These are phyloP conservation scores for Ophiothrix spiculata DNA, from an alignment of 35 echinoderm and acorn worm species.

Conservation along the genomic window DNA sequence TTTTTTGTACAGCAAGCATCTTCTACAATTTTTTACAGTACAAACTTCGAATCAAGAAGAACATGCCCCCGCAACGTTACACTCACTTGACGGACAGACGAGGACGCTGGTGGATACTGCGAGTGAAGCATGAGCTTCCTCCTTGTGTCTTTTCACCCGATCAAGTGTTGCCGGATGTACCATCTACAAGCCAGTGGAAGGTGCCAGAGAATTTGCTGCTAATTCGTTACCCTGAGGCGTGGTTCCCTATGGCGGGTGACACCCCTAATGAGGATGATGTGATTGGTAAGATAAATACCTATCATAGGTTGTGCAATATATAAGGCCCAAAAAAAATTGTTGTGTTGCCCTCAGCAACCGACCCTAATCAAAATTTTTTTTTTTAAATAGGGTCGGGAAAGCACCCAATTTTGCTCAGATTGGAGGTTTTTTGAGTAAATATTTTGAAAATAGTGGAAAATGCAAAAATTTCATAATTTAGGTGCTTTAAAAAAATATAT, in stretches of 20 bases:
- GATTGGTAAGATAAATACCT: not conserved
- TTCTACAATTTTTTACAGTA: slow-evolving; percentile 9
- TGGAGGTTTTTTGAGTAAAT: too few relatives aligned
- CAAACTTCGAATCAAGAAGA: slow-evolving; percentile 43
- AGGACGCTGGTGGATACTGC: slow-evolving; percentile 31
- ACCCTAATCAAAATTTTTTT: too few relatives aligned
- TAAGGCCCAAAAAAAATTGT: too few relatives aligned
- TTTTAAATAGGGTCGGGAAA: too few relatives aligned
- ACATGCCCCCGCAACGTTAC: slow-evolving; percentile 50
- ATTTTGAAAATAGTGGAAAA: too few relatives aligned
- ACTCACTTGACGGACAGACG: slow-evolving; percentile 33
- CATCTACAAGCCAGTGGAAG: slow-evolving; percentile 4
- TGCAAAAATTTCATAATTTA: too few relatives aligned
- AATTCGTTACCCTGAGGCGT: slow-evolving; percentile 21
- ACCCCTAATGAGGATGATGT: slow-evolving; percentile 12
- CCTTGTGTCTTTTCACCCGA: not conserved
- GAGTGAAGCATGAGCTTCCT: slow-evolving; percentile 13
- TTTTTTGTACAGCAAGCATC: not conserved
- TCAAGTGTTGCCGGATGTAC: not conserved
- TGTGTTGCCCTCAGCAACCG: too few relatives aligned
- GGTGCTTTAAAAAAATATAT: too few relatives aligned
- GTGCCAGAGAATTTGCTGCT: slow-evolving; percentile 24
- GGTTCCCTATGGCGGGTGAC: not conserved
- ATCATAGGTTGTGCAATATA: not conserved
- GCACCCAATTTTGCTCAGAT: too few relatives aligned